phyloP scores from a whole-genome alignment of 2,888 invertebrate species.

The Ormyrus labotus region DNA sequence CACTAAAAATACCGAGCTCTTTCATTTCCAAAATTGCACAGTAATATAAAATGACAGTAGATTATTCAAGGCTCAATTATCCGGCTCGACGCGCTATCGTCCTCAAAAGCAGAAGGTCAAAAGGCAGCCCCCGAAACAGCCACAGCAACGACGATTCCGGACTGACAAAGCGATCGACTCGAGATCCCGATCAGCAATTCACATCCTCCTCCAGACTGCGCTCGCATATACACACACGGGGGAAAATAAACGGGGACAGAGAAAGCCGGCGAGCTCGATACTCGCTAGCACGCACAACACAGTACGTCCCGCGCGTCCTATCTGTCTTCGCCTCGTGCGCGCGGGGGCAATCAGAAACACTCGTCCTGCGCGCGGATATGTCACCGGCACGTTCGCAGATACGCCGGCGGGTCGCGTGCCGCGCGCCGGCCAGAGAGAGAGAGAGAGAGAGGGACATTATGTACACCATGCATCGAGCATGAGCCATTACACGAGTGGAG shows the following conservation, averaged over 20 bases:
- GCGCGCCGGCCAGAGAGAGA: constrained; percentile 32
- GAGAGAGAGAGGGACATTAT: constrained; percentile 26
- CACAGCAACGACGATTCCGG: too few species aligned
- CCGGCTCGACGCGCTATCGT: too few species aligned
- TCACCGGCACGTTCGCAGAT: constrained; percentile 69
- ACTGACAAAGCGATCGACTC: too few species aligned
- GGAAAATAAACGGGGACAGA: neutral
- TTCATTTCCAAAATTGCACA: too few species aligned
- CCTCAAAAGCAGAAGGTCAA: too few species aligned
- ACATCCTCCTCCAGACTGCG: too few species aligned
- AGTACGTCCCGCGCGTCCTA: neutral
- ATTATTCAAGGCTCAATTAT: too few species aligned
- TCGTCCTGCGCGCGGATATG: constrained; percentile 68
- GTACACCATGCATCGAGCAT: constrained; percentile 46
- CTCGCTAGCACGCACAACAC: neutral
- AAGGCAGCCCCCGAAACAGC: too few species aligned
- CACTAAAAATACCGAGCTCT: too few species aligned
- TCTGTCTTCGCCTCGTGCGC: constrained; percentile 4
- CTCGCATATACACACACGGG: too few species aligned
- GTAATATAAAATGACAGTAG: too few species aligned
- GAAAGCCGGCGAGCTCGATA: neutral
- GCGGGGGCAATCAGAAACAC: constrained; percentile 73
- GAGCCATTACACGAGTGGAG: constrained; percentile 50
- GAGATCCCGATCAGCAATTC: too few species aligned
- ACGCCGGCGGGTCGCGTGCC: constrained; percentile 69